phyloP scores from a whole-genome alignment of 2,797 vertebrate genomes.

The Sebastes alutus region DNA sequence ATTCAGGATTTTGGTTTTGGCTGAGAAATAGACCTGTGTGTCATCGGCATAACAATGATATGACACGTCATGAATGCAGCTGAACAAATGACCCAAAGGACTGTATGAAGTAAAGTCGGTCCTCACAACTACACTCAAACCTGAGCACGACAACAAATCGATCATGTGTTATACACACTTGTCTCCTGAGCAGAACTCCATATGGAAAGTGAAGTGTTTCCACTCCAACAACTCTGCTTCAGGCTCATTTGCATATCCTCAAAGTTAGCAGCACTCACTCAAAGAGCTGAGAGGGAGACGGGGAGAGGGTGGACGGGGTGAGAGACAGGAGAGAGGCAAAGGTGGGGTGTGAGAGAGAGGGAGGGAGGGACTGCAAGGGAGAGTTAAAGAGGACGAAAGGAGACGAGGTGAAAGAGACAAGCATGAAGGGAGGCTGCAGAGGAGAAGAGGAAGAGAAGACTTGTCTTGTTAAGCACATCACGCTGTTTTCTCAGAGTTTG shows the following conservation, averaged over 20 bases:
- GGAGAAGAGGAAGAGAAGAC: background rate
- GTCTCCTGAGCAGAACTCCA: background rate
- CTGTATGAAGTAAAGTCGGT: background rate
- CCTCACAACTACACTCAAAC: background rate
- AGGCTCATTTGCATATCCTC: constrained; percentile 18
- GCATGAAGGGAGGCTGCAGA: background rate
- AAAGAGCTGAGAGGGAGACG: background rate
- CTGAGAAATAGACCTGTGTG: no score
- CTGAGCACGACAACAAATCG: no score
- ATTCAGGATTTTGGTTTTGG: no score
- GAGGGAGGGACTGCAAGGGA: background rate
- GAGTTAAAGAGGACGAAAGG: background rate
- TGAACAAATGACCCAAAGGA: no score
- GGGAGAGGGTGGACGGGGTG: background rate
- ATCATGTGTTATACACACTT: background rate
- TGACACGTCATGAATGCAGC: no score
- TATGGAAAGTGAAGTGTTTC: constrained; percentile 5
- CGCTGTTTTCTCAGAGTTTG: constrained; percentile 13
- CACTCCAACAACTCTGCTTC: background rate
- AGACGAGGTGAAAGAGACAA: background rate
- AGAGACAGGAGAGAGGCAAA: background rate
- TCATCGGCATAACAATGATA: no score
- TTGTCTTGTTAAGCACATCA: constrained; percentile 28
- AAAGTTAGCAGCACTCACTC: background rate
- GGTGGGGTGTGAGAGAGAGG: background rate